A percentile compares a stretch with the other conserved stretches of the same genome.
These are phyloP conservation scores for Cherax destructor DNA, from an alignment of 1,140 invertebrate species.

Conservation along the genomic window DNA sequence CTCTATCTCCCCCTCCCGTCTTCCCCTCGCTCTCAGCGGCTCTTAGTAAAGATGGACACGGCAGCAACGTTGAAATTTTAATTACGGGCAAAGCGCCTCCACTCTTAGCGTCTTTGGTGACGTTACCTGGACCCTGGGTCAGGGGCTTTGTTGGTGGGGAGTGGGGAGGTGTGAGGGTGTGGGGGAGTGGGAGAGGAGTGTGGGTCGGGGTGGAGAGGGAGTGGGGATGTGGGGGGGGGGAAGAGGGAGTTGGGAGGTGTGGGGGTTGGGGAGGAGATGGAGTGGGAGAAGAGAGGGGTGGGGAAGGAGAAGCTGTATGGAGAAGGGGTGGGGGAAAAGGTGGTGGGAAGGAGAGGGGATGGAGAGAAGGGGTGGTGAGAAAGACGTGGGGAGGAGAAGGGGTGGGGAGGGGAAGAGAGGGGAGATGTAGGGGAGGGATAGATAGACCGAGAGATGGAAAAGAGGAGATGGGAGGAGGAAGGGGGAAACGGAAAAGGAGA, in stretches of 20 bases:
- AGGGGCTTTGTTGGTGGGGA: neutral
- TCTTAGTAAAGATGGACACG: neutral
- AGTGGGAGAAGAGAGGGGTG: neutral
- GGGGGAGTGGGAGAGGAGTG: neutral
- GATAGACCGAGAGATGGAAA: too few species aligned
- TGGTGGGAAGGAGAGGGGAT: too few species aligned
- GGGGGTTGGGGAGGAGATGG: neutral
- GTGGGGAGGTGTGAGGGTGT: too few species aligned
- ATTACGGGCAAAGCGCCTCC: slow-evolving; percentile 24
- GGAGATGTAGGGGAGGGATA: too few species aligned
- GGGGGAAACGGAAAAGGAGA: too few species aligned
- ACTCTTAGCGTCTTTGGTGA: slow-evolving; percentile 31
- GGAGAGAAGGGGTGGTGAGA: too few species aligned
- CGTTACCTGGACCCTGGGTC: neutral
- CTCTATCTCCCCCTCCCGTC: neutral
- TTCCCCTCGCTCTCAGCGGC: slow-evolving; percentile 18
- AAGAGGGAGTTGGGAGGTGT: neutral
- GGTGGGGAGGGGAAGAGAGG: too few species aligned
- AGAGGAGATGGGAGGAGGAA: too few species aligned
- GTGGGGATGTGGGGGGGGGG: too few species aligned
- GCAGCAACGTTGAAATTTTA: slow-evolving; percentile 5
- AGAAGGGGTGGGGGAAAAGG: too few species aligned
- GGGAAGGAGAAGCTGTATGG: neutral
- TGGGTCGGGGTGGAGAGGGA: neutral
- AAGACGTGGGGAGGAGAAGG: neutral